Percentiles rank a stretch among this genome's conserved stretches.
Evolutionary conservation across 2,113 vertebrate species (phyloP).

Genomic region (Murina feae): DNA sequence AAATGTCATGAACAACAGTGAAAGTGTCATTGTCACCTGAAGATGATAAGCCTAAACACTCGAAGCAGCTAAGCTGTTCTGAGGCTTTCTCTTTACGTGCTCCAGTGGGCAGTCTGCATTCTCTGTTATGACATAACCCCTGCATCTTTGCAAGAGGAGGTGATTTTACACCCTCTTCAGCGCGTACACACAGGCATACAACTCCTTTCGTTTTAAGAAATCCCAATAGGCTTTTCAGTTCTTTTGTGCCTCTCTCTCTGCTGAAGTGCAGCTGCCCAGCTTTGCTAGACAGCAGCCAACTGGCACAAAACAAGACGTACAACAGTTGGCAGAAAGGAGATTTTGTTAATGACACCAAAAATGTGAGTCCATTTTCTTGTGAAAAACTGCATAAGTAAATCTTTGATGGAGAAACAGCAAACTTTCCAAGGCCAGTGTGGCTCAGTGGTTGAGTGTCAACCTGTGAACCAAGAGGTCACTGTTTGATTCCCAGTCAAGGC

Average conservation of each 20-base stretch:
- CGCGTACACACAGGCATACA: neutral
- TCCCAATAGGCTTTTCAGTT: neutral
- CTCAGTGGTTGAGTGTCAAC: no score
- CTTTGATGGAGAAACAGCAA: no score
- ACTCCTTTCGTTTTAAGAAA: neutral
- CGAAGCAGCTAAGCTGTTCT: neutral
- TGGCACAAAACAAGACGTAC: constrained; percentile 37
- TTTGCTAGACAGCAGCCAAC: constrained; percentile 18
- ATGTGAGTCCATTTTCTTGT: constrained; percentile 41
- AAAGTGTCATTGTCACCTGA: neutral
- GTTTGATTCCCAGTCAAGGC: no score
- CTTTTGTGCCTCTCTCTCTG: constrained; percentile 16
- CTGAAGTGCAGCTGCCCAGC: constrained; percentile 29
- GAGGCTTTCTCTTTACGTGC: neutral
- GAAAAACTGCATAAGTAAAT: neutral
- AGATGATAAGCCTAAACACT: neutral
- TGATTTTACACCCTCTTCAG: neutral
- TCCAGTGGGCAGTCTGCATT: neutral
- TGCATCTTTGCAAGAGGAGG: neutral
- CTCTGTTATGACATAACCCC: neutral
- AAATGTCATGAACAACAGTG: neutral
- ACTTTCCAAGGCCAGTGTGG: no score
- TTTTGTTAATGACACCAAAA: constrained; percentile 45
- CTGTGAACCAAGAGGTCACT: no score
- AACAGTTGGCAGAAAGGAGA: constrained; percentile 17